Percentiles rank a stretch among this genome's conserved stretches.
phyloP scores from a whole-genome alignment of 2,888 invertebrate species.

The Panopea generosa region DNA sequence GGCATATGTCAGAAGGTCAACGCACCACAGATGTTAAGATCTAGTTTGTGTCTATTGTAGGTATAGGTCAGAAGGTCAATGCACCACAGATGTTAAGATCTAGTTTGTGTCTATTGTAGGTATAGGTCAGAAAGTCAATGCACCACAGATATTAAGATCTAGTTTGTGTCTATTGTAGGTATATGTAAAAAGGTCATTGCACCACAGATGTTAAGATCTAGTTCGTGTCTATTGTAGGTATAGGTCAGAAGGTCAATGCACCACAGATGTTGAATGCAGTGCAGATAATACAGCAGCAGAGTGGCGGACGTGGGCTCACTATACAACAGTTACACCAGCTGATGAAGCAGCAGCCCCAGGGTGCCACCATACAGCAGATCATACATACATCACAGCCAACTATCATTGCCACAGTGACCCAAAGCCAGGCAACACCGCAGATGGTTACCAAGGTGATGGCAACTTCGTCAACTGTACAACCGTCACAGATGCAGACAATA shows the following conservation, averaged over 20 bases:
- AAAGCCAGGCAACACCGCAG: conserved; percentile 75
- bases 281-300: conserved; percentile 89
- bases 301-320: conserved; percentile 62
- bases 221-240: conserved; percentile 1
- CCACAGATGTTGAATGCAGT: conserved; percentile 76
- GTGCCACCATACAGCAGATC: conserved; percentile 75
- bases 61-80: too few relatives aligned
- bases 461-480: conserved; percentile 60
- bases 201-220: too few relatives aligned
- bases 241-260: conserved; percentile 62
- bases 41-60: too few relatives aligned
- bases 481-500: conserved; percentile 76
- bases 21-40: too few relatives aligned
- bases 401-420: conserved; percentile 79
- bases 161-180: too few relatives aligned
- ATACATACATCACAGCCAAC: conserved; percentile 69
- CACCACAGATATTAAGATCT: too few relatives aligned
- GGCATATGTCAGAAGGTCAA: too few relatives aligned
- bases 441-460: conserved; percentile 74
- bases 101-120: too few relatives aligned
- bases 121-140: too few relatives aligned
- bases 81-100: too few relatives aligned
- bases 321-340: conserved; percentile 83
- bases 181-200: too few relatives aligned
- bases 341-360: conserved; percentile 87